Evolutionary conservation across 2,113 vertebrate species (phyloP).

Genomic region (Eulemur macaco): DNA sequence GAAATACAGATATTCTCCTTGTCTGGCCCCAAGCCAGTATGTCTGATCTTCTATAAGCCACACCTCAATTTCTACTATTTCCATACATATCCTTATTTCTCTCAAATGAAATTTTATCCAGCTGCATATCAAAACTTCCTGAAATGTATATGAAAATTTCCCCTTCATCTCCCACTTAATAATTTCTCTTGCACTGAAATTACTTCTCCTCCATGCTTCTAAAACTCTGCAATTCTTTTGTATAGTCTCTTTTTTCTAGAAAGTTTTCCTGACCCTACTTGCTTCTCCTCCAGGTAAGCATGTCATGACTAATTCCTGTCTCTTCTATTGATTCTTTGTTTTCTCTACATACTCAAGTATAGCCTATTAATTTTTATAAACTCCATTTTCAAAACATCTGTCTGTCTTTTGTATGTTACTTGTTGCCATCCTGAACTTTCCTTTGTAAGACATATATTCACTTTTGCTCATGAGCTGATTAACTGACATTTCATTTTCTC

Average conservation of each 20-base stretch:
- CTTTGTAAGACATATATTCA: background rate
- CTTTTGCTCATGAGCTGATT: background rate
- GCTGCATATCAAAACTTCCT: background rate
- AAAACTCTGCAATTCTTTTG: background rate
- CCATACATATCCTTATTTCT: background rate
- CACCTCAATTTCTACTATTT: background rate
- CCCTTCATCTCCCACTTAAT: background rate
- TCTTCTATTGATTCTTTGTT: background rate
- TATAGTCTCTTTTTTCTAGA: background rate
- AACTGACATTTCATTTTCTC: background rate
- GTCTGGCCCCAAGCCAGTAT: background rate
- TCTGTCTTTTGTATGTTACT: background rate
- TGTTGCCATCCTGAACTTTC: background rate
- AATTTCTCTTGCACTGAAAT: background rate
- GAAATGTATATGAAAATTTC: background rate
- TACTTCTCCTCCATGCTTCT: background rate
- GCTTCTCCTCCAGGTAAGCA: background rate
- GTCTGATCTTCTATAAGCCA: background rate
- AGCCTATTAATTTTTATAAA: background rate
- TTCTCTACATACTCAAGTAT: background rate
- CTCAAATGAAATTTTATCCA: slow-evolving; percentile 16
- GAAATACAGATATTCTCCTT: background rate
- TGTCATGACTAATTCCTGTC: background rate
- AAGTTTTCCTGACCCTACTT: background rate
- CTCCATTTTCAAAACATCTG: background rate